These are phyloP conservation scores for Perodicticus potto DNA, from an alignment of 2,797 vertebrate genomes.

Conservation along the genomic window DNA sequence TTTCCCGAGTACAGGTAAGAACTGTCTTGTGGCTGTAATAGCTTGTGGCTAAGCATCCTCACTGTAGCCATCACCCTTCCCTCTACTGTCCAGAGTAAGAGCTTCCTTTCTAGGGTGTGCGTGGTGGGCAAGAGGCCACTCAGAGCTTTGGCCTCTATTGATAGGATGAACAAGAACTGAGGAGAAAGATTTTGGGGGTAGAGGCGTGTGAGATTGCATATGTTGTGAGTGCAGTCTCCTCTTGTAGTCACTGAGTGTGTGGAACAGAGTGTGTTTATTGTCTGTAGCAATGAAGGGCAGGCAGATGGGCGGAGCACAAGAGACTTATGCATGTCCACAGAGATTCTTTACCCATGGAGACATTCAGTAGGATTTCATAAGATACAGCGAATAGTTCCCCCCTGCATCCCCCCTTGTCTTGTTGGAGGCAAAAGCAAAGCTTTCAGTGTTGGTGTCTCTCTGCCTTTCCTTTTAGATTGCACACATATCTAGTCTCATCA, in stretches of 20 bases:
- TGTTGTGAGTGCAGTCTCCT: background rate
- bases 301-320: background rate
- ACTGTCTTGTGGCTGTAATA: background rate
- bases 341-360: background rate
- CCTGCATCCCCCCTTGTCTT: background rate
- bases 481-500: slow-evolving; percentile 98
- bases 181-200: background rate
- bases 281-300: background rate
- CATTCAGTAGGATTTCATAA: background rate
- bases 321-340: background rate
- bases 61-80: background rate
- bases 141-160: slow-evolving; percentile 1
- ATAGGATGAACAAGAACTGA: background rate
- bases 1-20: slow-evolving; percentile 98
- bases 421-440: slow-evolving; percentile 89
- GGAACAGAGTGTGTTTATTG: background rate
- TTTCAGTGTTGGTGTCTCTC: slow-evolving; percentile 78
- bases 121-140: slow-evolving; percentile 18
- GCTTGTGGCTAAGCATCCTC: background rate
- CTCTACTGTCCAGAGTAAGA: background rate
- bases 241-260: background rate
- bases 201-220: background rate
- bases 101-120: background rate
- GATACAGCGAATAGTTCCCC: background rate
- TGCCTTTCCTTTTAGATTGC: slow-evolving; percentile 92